Conservation (phyloP, 1,140 invertebrate genomes). For the Gonatopus flavifemur region DNA sequence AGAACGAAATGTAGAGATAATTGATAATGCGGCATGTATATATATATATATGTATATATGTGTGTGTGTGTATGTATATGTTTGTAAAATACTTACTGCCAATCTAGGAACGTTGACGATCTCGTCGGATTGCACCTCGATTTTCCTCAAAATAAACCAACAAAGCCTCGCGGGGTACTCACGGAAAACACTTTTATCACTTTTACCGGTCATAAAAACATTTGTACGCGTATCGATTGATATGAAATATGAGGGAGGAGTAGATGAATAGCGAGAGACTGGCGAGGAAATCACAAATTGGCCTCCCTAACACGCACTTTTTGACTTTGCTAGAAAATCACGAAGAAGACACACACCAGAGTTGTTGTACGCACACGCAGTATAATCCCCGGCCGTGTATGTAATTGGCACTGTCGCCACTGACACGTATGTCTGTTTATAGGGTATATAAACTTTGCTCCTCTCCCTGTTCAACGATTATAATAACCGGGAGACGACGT, state of each 20-base stretch:
- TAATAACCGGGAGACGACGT: too few relatives aligned
- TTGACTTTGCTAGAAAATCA: background rate
- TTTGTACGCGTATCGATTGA: constrained; percentile 7
- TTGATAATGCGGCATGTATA: constrained; percentile 1
- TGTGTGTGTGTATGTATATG: too few relatives aligned
- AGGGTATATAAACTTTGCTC: too few relatives aligned
- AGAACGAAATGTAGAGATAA: background rate
- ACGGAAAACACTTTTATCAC: constrained; percentile 15
- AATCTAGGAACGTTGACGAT: constrained; percentile 19
- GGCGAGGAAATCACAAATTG: constrained; percentile 13
- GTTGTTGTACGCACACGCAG: constrained; percentile 1
- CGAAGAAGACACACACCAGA: background rate
- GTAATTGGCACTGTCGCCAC: constrained; percentile 23
- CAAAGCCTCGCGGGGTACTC: constrained; percentile 13
- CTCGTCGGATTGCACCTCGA: constrained; percentile 19
- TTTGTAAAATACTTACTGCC: constrained; percentile 26
- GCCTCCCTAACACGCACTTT: constrained; percentile 15
- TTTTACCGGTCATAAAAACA: constrained; percentile 9
- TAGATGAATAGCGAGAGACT: too few relatives aligned
- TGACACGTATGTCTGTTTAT: constrained; percentile 27
- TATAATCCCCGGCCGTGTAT: constrained; percentile 6
- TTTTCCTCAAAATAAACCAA: constrained; percentile 3
- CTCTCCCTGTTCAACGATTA: too few relatives aligned
- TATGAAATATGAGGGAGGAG: too few relatives aligned
- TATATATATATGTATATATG: constrained; percentile 6